Base-by-base conservation (phyloP, 1,140 invertebrate species). In the Nymphalis io region DNA sequence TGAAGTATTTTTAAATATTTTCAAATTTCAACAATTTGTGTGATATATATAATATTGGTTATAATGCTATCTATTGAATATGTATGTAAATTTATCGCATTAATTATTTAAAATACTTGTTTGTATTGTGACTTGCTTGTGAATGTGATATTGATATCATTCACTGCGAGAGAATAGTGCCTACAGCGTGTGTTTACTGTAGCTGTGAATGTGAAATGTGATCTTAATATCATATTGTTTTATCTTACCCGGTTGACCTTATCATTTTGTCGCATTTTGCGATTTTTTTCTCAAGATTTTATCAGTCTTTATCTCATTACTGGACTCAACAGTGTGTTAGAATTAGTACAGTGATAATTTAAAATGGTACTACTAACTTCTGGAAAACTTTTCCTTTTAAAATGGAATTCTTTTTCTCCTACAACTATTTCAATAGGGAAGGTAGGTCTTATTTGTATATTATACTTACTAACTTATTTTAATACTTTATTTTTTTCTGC, bases 231-330 rank as follows among this genome's bases (percentile, higher is more conserved):
- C 27, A 6, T 33, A 42, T 44, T 44, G n/a, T 27, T 55, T 3
- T 27, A 27, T 27, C 51, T 8, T 15, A 55, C 51, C 51, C 51
- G 51, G 51, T 55, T 55, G 51, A 55, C 51, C 51, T 55, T n/a
- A 27, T 15, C 23, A 4, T 27, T 13, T 55, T 55, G 16, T 55
- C 21, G 21, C 21, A 18, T 13, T 12, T 15, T 12, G 21, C 23
- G 15, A 27, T 55, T 23, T 55, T 23, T 27, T 55, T 27, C 23
- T 55, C 51, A 27, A 55, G 12, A 5, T 51, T 1, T 16, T 21
- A 27, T 27, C 8, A 55, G 15, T 55, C 21, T 27, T 55, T 55
- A 55, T 55, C 51, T 6, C 12, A n/a, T 21, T 27, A n/a, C n/a
- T 21, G 16, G 12, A 18, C 1, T 51, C 18, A n/a, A 0, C 8